Evolutionary conservation across 1,140 invertebrate genomes (phyloP).

Genomic region (Battus philenor): DNA sequence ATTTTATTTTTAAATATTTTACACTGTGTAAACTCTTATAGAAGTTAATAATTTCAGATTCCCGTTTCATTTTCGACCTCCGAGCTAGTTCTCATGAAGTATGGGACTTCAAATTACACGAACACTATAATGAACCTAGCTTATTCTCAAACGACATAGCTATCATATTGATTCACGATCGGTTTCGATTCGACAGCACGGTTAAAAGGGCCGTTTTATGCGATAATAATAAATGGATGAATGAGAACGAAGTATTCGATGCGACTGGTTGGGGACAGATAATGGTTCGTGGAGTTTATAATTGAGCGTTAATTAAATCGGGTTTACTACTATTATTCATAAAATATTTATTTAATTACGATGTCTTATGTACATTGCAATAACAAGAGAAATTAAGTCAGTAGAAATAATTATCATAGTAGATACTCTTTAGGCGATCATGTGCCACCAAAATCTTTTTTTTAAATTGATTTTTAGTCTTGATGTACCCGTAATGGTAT

Average conservation of each 20-base stretch:
- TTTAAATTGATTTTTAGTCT: too few species aligned
- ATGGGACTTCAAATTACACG: constrained; percentile 35
- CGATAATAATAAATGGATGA: constrained; percentile 28
- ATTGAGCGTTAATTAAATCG: too few species aligned
- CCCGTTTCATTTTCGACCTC: constrained; percentile 26
- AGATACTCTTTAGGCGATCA: too few species aligned
- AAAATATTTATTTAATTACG: too few species aligned
- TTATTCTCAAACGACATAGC: constrained; percentile 39
- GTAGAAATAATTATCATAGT: too few species aligned
- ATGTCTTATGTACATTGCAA: too few species aligned
- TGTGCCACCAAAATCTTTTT: too few species aligned
- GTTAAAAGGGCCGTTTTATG: constrained; percentile 28
- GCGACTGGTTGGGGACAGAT: constrained; percentile 38
- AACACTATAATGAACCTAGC: constrained; percentile 22
- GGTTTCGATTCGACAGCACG: constrained; percentile 24
- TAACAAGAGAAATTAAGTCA: too few species aligned
- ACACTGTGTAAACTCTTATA: too few species aligned
- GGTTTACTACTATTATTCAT: too few species aligned
- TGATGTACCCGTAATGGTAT: too few species aligned
- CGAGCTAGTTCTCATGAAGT: constrained; percentile 24
- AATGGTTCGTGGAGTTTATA: constrained; percentile 30
- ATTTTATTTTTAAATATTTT: too few species aligned
- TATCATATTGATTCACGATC: constrained; percentile 30
- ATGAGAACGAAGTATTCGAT: constrained; percentile 25
- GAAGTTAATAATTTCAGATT: constrained; percentile 29